phyloP scores from a whole-genome alignment of 2,113 vertebrate species.

The Otus sunia region DNA sequence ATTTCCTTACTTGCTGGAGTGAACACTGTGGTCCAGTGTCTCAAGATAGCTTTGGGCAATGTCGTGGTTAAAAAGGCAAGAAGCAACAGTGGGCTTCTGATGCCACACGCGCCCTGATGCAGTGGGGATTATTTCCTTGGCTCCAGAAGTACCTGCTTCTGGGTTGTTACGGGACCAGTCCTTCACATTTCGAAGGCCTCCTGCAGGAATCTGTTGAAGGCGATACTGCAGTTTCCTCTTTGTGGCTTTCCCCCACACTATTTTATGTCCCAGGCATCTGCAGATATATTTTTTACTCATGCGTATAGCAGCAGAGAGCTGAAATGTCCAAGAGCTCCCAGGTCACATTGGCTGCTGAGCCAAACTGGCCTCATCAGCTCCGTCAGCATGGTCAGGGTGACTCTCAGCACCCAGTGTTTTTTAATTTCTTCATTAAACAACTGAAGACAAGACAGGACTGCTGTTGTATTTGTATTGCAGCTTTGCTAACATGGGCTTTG shows the following conservation, averaged over 20 bases:
- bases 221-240: neutral
- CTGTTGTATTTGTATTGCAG: neutral
- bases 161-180: neutral
- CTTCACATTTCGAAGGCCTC: neutral
- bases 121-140: neutral
- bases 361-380: neutral
- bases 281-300: neutral
- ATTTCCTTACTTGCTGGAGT: neutral
- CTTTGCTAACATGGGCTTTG: neutral
- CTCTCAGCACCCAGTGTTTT: neutral
- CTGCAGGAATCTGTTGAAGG: neutral
- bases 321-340: neutral
- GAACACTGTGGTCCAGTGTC: neutral
- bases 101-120: accelerated
- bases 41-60: neutral
- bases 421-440: neutral
- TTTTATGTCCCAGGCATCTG: neutral
- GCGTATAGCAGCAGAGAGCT: neutral
- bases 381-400: neutral
- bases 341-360: neutral
- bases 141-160: neutral
- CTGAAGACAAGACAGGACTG: neutral
- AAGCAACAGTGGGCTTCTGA: neutral
- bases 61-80: neutral
- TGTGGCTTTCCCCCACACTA: neutral